Percentiles rank a stretch among this genome's conserved stretches.
These are phyloP conservation scores for Lasioglossum lativentre DNA, from an alignment of 2,888 invertebrate species.

Conservation along the genomic window DNA sequence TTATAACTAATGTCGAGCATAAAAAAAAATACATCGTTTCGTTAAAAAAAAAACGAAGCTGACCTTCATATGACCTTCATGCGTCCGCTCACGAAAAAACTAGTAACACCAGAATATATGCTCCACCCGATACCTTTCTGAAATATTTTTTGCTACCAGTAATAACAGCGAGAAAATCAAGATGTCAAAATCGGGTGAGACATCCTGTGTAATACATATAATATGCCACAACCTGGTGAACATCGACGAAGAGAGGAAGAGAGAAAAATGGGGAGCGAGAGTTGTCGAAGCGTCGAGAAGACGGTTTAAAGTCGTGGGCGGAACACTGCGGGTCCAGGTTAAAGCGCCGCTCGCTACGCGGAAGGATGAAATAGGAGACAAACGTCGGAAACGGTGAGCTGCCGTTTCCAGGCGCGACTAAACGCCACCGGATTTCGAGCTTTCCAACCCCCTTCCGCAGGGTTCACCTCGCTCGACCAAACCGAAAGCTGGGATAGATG, in stretches of 20 bases:
- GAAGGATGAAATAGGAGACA: slow-evolving; percentile 46
- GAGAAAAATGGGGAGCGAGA: neutral
- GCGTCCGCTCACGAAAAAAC: too few relatives aligned
- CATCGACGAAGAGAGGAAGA: neutral
- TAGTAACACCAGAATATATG: too few relatives aligned
- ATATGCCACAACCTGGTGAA: neutral
- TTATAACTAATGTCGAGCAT: too few relatives aligned
- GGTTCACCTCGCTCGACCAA: slow-evolving; percentile 20
- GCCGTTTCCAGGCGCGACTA: slow-evolving; percentile 46
- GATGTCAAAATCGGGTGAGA: too few relatives aligned
- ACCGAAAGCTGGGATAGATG: slow-evolving; percentile 22
- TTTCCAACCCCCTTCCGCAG: slow-evolving; percentile 20
- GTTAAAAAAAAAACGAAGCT: too few relatives aligned
- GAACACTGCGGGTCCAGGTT: slow-evolving; percentile 26
- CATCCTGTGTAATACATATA: too few relatives aligned
- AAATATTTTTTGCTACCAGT: too few relatives aligned
- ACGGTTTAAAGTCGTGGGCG: slow-evolving; percentile 39
- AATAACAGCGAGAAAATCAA: too few relatives aligned
- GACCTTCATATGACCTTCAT: too few relatives aligned
- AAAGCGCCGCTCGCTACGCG: slow-evolving; percentile 33
- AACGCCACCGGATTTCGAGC: slow-evolving; percentile 43
- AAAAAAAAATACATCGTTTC: too few relatives aligned
- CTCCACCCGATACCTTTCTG: too few relatives aligned
- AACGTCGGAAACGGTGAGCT: slow-evolving; percentile 40
- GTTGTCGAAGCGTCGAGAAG: slow-evolving; percentile 53